Evolutionary conservation across 2,113 vertebrate genomes (phyloP).

Genomic region (Pao palembangensis): DNA sequence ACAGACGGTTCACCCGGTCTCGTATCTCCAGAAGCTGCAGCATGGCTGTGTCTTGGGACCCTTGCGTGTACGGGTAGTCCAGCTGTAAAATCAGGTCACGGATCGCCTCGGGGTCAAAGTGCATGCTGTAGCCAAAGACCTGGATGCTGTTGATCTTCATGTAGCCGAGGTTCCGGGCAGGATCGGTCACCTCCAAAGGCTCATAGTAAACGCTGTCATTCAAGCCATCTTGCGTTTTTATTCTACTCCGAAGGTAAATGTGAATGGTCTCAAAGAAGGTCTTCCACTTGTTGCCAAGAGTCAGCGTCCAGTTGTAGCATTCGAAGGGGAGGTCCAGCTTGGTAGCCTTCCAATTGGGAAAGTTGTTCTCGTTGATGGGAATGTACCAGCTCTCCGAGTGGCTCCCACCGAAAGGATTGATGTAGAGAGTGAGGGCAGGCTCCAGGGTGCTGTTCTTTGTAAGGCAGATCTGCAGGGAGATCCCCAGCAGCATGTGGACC

Average conservation of each 20-base stretch:
- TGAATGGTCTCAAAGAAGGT: slow-evolving; percentile 98
- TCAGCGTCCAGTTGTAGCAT: slow-evolving; percentile 96
- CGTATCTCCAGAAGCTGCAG: slow-evolving; percentile 92
- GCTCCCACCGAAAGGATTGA: slow-evolving; percentile 96
- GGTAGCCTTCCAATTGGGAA: slow-evolving; percentile 93
- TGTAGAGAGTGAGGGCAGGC: slow-evolving; percentile 88
- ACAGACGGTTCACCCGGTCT: slow-evolving; percentile 93
- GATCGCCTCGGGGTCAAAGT: slow-evolving; percentile 95
- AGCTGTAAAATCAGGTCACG: slow-evolving; percentile 94
- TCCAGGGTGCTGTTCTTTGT: slow-evolving; percentile 98
- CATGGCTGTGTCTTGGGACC: slow-evolving; percentile 93
- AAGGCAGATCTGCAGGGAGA: slow-evolving; percentile 93
- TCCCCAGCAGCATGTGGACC: slow-evolving; percentile 94
- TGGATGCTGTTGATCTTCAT: slow-evolving; percentile 99
- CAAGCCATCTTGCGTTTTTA: slow-evolving; percentile 80
- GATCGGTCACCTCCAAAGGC: slow-evolving; percentile 87
- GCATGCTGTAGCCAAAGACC: slow-evolving; percentile 99
- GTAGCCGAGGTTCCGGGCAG: slow-evolving; percentile 90
- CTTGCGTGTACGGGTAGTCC: slow-evolving; percentile 97
- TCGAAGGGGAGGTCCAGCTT: slow-evolving; percentile 91
- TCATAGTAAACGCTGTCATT: slow-evolving; percentile 92
- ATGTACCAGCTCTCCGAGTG: slow-evolving; percentile 98
- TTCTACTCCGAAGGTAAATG: slow-evolving; percentile 91
- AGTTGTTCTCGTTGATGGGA: slow-evolving; percentile 86
- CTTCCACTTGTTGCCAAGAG: slow-evolving; percentile 96